Conservation (phyloP, 2,888 invertebrate genomes). For the Branchellion lobata region DNA sequence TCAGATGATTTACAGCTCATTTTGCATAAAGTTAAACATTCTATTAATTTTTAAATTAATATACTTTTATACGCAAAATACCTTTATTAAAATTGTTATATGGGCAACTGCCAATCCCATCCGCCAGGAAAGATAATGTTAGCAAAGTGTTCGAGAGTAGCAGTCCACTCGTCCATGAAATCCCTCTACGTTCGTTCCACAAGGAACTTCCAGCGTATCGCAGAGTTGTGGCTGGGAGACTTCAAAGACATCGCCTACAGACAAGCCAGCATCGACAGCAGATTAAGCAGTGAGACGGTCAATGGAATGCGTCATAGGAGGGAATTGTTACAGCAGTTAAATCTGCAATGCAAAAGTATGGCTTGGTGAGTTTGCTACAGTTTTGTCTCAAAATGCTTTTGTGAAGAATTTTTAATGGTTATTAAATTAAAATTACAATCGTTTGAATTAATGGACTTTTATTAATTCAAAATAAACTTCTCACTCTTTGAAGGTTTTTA, state of each 20-base stretch:
- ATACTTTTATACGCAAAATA: too few species aligned
- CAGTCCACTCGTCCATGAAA: constrained; percentile 50
- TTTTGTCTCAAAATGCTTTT: too few species aligned
- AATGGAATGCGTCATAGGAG: background rate
- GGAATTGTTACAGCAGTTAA: background rate
- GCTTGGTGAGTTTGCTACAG: background rate
- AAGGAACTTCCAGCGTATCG: constrained; percentile 47
- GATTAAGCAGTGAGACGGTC: background rate
- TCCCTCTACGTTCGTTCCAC: constrained; percentile 43
- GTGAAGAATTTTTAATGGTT: too few species aligned
- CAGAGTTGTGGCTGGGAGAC: constrained; percentile 49
- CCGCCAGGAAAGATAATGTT: constrained; percentile 46
- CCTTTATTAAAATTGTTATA: too few species aligned
- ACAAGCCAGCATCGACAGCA: constrained; percentile 26
- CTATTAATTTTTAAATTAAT: too few species aligned
- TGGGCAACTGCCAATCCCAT: too few species aligned
- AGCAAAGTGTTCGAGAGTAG: constrained; percentile 51
- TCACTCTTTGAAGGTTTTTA: constrained; percentile 30
- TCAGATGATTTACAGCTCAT: too few species aligned
- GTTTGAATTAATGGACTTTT: too few species aligned
- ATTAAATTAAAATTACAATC: too few species aligned
- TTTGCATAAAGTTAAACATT: too few species aligned
- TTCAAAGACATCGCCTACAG: constrained; percentile 42
- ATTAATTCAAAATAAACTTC: too few species aligned
- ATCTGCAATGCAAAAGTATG: background rate